A percentile compares a stretch with the other conserved stretches of the same genome.
These are phyloP conservation scores for Pollicipes pollicipes DNA, from an alignment of 1,140 invertebrate genomes.

Conservation along the genomic window DNA sequence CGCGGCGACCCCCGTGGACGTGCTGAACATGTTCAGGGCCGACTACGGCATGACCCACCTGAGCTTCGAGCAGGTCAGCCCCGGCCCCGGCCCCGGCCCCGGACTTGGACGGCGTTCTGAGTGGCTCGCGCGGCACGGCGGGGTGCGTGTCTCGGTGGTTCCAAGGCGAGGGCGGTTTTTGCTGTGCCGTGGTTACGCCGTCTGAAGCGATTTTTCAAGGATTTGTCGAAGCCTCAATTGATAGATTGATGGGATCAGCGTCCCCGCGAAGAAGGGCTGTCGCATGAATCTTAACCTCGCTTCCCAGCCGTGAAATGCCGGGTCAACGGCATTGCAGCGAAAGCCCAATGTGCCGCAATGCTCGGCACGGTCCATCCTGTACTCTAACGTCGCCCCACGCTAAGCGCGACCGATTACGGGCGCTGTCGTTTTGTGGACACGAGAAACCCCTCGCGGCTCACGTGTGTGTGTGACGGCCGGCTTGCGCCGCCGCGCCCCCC, in stretches of 20 bases:
- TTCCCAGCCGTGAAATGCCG: no score
- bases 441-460: no score
- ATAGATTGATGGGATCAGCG: background rate
- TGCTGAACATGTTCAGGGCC: slow-evolving; percentile 30
- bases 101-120: background rate
- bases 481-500: no score
- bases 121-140: background rate
- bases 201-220: slow-evolving; percentile 5
- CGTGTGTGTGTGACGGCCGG: no score
- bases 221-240: background rate
- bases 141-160: slow-evolving; percentile 1
- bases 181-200: background rate
- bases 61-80: slow-evolving; percentile 37
- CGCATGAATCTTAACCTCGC: no score
- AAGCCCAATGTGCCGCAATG: no score
- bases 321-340: no score
- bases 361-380: no score
- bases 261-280: no score
- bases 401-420: no score
- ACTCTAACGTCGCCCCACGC: no score
- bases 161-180: background rate
- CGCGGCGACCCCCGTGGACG: slow-evolving; percentile 36
- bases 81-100: background rate
- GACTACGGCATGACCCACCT: slow-evolving; percentile 25
- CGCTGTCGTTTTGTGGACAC: no score